Evolutionary conservation across 2,888 invertebrate genomes (phyloP), one percentile per base, ranked within the genome.

Genomic region (Chirona hameri): DNA sequence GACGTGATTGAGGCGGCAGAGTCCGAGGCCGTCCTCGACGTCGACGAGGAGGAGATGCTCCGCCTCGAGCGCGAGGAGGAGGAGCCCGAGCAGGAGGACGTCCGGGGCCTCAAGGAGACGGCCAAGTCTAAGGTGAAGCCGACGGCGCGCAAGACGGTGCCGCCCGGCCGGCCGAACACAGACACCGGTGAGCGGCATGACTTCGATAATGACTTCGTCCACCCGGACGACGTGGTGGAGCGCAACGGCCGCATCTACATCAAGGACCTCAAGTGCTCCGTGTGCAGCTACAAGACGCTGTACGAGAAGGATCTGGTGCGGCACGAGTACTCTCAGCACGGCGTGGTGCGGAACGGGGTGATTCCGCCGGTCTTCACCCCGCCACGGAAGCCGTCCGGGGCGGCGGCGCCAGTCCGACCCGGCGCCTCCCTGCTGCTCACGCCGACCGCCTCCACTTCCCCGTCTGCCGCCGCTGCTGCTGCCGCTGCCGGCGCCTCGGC

Each of bases 241-340:
- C 89, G 89, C 86, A 89, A 90, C 86, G 88, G 88, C 3, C 86
- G 86, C 83, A 85, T 86, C 31, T 87, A 86, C 83, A 86, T 86
- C n/a, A 87, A 86, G 82, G 86, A 85, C 31, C 84, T 88, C 21
- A 89, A 88, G 81, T 89, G 89, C 84, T 90, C 90, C 86, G 89
- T 90, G 83, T 91, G 91, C 86, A 90, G 90, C 84, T 91, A 89
- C 86, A 90, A 91, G 85, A 90, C 91, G 2, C 89, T 90, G 24
- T 91, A 90, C 90, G 90, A 90, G 85, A 89, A 89, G 29, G 91
- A 91, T 86, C 90, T 92, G 89, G 89, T 89, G 81, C 88, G 89
- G 57, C 90, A 91, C 87, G 90, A 90, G 85, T 87, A 87, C 83
- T 88, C 88, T 86, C 89, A 87, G 82, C 90, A 89, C 87, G 84